These are phyloP conservation scores for Plodia interpunctella DNA, from an alignment of 1,140 invertebrate species.

Conservation along the genomic window DNA sequence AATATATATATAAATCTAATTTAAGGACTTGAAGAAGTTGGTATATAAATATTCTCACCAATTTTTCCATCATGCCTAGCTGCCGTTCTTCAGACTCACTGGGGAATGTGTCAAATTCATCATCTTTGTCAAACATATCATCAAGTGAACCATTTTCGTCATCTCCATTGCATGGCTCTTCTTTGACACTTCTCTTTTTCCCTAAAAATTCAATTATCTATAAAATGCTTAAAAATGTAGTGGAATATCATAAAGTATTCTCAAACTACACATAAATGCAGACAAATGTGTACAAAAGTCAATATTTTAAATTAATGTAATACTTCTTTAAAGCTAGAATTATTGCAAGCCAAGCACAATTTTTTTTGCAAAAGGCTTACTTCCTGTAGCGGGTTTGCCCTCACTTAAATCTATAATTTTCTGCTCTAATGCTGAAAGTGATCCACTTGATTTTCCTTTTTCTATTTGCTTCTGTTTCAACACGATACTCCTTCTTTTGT, in stretches of 20 bases:
- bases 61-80: slow-evolving; percentile 45
- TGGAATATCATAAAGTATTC: too few relatives aligned
- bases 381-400: slow-evolving; percentile 23
- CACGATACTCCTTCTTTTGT: slow-evolving; percentile 42
- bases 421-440: slow-evolving; percentile 37
- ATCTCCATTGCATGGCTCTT: slow-evolving; percentile 42
- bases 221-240: too few relatives aligned
- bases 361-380: slow-evolving; percentile 25
- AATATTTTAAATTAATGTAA: too few relatives aligned
- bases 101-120: slow-evolving; percentile 22
- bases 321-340: too few relatives aligned
- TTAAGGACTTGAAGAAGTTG: too few relatives aligned
- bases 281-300: too few relatives aligned
- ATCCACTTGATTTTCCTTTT: slow-evolving; percentile 33
- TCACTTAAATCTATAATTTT: slow-evolving; percentile 41
- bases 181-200: slow-evolving; percentile 34
- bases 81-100: slow-evolving; percentile 40
- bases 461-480: slow-evolving; percentile 49
- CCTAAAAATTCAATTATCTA: slow-evolving; percentile 22
- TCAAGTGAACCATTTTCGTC: slow-evolving; percentile 32
- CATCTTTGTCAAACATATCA: slow-evolving; percentile 28
- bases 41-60: too few relatives aligned
- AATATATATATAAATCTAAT: too few relatives aligned
- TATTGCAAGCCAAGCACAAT: too few relatives aligned
- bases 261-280: too few relatives aligned